phyloP scores from a whole-genome alignment of 1,140 invertebrate genomes.

The Dendrolimus punctatus region DNA sequence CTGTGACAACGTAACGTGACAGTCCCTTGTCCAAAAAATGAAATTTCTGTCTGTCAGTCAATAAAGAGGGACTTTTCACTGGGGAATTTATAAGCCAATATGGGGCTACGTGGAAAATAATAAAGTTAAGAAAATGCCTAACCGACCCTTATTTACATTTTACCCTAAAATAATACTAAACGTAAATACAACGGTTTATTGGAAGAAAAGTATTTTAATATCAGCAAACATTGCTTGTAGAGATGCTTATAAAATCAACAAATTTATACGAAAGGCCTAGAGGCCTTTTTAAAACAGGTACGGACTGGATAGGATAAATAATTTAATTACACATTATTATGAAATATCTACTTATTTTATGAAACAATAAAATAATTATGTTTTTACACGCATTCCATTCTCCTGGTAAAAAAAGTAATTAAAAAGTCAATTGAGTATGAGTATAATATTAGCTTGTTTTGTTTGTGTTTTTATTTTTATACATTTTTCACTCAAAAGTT shows the following conservation, averaged over 20 bases:
- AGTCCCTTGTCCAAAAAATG: conserved; percentile 4
- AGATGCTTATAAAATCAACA: background rate
- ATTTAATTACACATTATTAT: too few species aligned
- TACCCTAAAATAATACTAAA: conserved; percentile 14
- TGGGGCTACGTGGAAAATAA: conserved; percentile 15
- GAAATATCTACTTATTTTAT: too few species aligned
- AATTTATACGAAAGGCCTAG: background rate
- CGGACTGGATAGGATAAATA: too few species aligned
- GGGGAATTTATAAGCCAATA: conserved; percentile 18
- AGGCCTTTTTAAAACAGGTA: background rate
- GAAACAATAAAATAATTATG: too few species aligned
- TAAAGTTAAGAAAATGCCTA: conserved; percentile 17
- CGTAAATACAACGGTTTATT: conserved; percentile 13
- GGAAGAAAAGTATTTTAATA: conserved; percentile 13
- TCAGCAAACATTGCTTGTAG: conserved; percentile 6
- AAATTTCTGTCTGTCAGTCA: conserved; percentile 14
- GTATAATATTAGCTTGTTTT: too few species aligned
- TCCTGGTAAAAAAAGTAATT: too few species aligned
- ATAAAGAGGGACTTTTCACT: conserved; percentile 16
- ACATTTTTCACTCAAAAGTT: too few species aligned
- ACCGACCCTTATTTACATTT: conserved; percentile 14
- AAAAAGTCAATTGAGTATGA: too few species aligned
- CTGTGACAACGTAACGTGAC: too few species aligned
- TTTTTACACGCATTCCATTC: too few species aligned
- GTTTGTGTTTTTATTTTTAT: too few species aligned